A percentile compares a stretch with the other conserved stretches of the same genome.
Conservation (phyloP, 1,140 invertebrate species). For the Camponotus pennsylvanicus region DNA sequence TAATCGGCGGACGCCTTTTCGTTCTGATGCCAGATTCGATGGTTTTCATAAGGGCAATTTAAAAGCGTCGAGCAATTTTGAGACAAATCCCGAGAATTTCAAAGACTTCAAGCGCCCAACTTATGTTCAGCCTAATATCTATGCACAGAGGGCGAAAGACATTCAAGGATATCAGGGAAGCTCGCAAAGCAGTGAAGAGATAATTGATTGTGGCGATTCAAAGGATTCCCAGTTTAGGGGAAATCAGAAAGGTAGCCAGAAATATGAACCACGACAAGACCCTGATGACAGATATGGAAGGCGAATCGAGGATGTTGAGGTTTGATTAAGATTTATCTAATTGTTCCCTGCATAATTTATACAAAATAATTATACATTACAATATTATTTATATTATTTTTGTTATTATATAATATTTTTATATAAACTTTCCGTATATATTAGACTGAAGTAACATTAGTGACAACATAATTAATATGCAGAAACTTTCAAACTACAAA, state of each 20-base stretch:
- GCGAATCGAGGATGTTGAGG: not conserved
- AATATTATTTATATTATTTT: not conserved
- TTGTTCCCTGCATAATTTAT: not conserved
- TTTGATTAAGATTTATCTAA: not conserved
- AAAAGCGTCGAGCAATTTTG: not conserved
- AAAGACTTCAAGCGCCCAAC: not conserved
- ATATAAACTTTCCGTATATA: not conserved
- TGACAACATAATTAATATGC: not conserved
- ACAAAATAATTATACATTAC: not conserved
- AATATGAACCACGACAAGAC: not conserved
- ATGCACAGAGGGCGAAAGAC: not conserved
- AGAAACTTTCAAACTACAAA: conserved; percentile 11
- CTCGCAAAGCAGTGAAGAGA: not conserved
- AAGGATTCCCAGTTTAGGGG: not conserved
- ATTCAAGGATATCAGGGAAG: conserved; percentile 18
- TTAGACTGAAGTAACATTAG: not conserved
- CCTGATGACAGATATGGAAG: not conserved
- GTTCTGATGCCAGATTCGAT: not conserved
- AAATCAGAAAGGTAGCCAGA: not conserved
- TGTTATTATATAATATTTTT: conserved; percentile 9
- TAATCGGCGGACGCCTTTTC: not conserved
- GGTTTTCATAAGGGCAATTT: not conserved
- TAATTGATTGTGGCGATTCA: conserved; percentile 10
- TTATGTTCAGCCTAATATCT: conserved; percentile 36
- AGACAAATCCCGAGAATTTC: not conserved